Evolutionary conservation across 2,113 vertebrate species (phyloP), one percentile per base, ranked within the genome.

Genomic region (Sporophila hypoxantha): DNA sequence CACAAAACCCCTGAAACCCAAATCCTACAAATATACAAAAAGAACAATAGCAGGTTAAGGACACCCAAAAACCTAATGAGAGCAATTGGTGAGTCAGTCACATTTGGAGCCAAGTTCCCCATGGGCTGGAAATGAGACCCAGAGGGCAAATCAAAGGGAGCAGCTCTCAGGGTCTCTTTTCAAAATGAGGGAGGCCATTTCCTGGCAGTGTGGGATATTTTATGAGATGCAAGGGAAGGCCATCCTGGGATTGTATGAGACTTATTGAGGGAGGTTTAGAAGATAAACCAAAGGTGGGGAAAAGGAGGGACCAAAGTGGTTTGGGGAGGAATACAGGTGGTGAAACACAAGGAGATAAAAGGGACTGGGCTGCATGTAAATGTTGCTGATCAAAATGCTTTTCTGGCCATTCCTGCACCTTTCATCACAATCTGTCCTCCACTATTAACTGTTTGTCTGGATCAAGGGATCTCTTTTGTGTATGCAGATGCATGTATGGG

Each of bases 1-100:
- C 36, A 32, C 2, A 64, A 44, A 19, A 14, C 0, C 7, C 12
- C 15, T 1, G 8, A 34, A 2, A 5, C 11, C 26, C 4, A n/a
- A n/a, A 23, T 6, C 0, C 1, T 12, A 15, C 16, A 47, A 47
- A 42, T 14, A 23, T 4, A 6, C 2, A 26, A 61, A 76, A 79
- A 27, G 14, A 71, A 27, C 5, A 37, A 14, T 3, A 47, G 7
- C 13, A 61, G 6, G 7, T 57, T 20, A 17, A 42, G 71, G 12
- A 71, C 62, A 30, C 27, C 11, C 8, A 26, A 76, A 79, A 76
- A 18, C 2, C 16, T 39, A 21, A 59, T 34, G 23, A 71, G 15
- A 57, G 17, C 5, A 87, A 25, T 14, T 34, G 27, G 13, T 21
- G 8, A 34, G 30, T 57, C 23, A 25, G 36, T 50, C 26, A 62